phyloP scores from a whole-genome alignment of 2,113 vertebrate genomes.

The Neolamprologus brichardi region DNA sequence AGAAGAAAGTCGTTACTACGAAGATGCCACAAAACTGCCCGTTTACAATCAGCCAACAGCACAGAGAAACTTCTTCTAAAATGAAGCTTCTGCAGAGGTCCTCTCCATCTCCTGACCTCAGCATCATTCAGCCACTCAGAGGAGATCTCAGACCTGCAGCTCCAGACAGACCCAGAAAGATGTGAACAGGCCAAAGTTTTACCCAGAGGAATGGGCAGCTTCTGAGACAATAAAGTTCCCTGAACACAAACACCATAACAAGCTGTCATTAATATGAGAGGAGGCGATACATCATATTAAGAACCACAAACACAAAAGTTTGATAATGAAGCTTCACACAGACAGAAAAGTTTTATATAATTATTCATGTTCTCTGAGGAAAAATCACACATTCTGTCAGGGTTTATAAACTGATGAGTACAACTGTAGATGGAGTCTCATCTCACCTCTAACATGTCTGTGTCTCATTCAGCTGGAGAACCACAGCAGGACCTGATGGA shows the following conservation, averaged over 20 bases:
- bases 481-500: neutral
- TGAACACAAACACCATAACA: accelerated
- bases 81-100: accelerated
- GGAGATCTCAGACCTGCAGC: neutral
- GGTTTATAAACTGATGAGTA: too few species aligned
- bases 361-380: neutral
- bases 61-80: neutral
- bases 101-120: accelerated
- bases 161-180: neutral
- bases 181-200: neutral
- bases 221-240: neutral
- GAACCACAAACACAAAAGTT: neutral
- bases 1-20: accelerated
- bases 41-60: neutral
- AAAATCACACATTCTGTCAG: too few species aligned
- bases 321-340: neutral
- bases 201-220: neutral
- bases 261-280: accelerated
- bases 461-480: neutral
- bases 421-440: neutral
- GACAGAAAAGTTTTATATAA: accelerated
- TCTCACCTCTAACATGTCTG: neutral
- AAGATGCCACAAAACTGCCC: accelerated
- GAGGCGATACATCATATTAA: neutral
- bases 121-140: neutral